Evolutionary conservation across 1,140 invertebrate species (phyloP).

Genomic region (Oncopodura yosiiana): DNA sequence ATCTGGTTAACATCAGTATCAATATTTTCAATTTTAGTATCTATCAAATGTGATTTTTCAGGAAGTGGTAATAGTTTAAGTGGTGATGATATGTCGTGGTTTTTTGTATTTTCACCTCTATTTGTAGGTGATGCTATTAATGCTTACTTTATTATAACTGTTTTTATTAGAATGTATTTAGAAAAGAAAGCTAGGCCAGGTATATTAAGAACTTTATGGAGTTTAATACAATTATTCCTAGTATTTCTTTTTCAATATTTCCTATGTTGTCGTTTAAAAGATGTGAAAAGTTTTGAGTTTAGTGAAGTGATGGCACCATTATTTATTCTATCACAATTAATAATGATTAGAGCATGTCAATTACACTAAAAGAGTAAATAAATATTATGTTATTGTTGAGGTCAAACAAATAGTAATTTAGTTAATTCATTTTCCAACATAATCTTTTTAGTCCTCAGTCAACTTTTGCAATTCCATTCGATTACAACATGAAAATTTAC

Average conservation of each 20-base stretch:
- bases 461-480: no score
- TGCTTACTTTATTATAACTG: slow-evolving; percentile 86
- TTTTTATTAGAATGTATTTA: slow-evolving; percentile 82
- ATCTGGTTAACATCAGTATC: slow-evolving; percentile 71
- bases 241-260: slow-evolving; percentile 88
- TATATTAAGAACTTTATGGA: slow-evolving; percentile 70
- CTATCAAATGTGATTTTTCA: slow-evolving; percentile 47
- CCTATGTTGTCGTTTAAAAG: slow-evolving; percentile 75
- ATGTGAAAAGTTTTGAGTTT: slow-evolving; percentile 66
- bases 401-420: no score
- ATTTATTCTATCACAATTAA: slow-evolving; percentile 77
- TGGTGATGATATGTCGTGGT: slow-evolving; percentile 47
- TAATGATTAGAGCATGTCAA: slow-evolving; percentile 86
- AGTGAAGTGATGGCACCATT: slow-evolving; percentile 86
- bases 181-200: slow-evolving; percentile 51
- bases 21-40: slow-evolving; percentile 70
- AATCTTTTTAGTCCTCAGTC: no score
- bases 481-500: no score
- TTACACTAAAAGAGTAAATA: slow-evolving; percentile 47
- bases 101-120: slow-evolving; percentile 76
- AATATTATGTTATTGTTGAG: no score
- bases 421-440: no score
- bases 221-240: slow-evolving; percentile 66
- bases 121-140: slow-evolving; percentile 85
- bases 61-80: no score